These are phyloP conservation scores for Acheta domesticus DNA, from an alignment of 2,888 invertebrate species.

Conservation along the genomic window DNA sequence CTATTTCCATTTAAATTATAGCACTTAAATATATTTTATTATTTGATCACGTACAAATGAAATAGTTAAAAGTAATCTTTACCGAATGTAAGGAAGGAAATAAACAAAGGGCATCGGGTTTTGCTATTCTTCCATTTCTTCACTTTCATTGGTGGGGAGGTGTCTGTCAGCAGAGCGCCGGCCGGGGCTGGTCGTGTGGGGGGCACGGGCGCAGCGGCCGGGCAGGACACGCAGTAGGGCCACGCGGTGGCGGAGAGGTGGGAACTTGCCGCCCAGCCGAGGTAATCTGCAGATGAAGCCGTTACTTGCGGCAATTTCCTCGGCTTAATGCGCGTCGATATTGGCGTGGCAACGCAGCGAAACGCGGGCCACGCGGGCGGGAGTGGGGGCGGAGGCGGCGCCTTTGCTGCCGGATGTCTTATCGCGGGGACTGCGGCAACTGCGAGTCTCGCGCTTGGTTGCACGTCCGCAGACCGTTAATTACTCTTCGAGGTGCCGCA, in stretches of 20 bases:
- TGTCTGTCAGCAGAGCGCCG: too few relatives aligned
- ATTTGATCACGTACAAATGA: too few relatives aligned
- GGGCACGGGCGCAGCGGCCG: neutral
- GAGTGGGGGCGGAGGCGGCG: neutral
- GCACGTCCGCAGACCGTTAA: neutral
- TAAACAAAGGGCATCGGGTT: too few relatives aligned
- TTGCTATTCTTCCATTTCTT: too few relatives aligned
- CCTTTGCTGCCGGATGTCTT: neutral
- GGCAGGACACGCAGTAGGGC: neutral
- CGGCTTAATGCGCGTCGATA: constrained; percentile 18
- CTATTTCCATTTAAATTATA: too few relatives aligned
- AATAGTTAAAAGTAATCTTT: too few relatives aligned
- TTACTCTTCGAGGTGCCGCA: neutral
- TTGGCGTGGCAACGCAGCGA: neutral
- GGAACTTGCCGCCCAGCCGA: neutral
- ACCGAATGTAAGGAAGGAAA: too few relatives aligned
- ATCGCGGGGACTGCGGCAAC: neutral
- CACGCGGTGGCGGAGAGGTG: neutral
- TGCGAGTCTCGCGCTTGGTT: neutral
- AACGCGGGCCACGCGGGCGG: neutral
- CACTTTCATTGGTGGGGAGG: too few relatives aligned
- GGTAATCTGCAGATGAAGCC: constrained; percentile 9
- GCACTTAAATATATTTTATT: too few relatives aligned
- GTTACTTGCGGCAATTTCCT: constrained; percentile 18
- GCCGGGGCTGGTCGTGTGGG: too few relatives aligned